A percentile compares a stretch with the other conserved stretches of the same genome.
Evolutionary conservation across 2,113 vertebrate genomes (phyloP).

Genomic region (Motacilla alba): DNA sequence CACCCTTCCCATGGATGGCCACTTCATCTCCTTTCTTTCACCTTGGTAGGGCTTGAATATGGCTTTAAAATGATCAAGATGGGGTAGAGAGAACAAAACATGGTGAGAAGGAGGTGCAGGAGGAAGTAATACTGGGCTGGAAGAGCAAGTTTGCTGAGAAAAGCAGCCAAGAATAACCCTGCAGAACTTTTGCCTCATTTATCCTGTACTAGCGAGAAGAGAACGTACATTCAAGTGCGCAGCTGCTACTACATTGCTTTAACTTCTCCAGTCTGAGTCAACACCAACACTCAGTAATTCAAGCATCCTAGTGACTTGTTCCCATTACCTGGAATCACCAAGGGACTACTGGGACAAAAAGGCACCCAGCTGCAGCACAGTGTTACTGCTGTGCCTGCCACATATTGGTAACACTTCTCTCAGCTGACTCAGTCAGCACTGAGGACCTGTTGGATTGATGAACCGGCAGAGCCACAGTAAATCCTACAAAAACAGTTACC

Average conservation of each 20-base stretch:
- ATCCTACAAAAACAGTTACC: not conserved
- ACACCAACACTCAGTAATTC: not conserved
- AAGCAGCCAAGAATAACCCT: not conserved
- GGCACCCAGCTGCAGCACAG: not conserved
- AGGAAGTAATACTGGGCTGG: not conserved
- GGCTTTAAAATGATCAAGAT: not conserved
- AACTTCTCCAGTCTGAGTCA: not conserved
- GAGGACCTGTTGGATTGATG: not conserved
- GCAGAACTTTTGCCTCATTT: not conserved
- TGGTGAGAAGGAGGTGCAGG: not conserved
- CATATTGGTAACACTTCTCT: rapidly evolving
- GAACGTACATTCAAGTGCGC: not conserved
- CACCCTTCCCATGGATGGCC: not conserved
- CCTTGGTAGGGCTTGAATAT: not conserved
- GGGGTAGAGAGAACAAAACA: not conserved
- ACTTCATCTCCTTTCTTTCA: not conserved
- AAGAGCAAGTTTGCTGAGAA: not conserved
- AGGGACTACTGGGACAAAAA: not conserved
- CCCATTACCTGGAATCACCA: not conserved
- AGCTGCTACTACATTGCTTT: not conserved
- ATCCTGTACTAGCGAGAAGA: not conserved
- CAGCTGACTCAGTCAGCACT: not conserved
- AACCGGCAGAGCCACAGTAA: not conserved
- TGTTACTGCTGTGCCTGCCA: not conserved
- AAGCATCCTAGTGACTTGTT: not conserved